Evolutionary conservation across 1,140 invertebrate species (phyloP).

Genomic region (Orussus abietinus): DNA sequence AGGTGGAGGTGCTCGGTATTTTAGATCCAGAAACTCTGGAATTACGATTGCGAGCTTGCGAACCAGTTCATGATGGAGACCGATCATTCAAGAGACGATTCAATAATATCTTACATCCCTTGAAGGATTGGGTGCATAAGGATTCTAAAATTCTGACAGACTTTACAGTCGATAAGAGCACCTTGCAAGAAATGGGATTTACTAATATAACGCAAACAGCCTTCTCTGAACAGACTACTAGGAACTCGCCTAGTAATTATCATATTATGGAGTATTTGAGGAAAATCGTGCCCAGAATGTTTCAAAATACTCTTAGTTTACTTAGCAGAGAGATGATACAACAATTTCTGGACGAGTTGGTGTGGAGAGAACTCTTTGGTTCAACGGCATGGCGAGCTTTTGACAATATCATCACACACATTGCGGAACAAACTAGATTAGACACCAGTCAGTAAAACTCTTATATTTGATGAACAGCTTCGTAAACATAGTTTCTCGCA

Average conservation of each 20-base stretch:
- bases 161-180: slow-evolving; percentile 75
- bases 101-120: slow-evolving; percentile 72
- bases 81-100: slow-evolving; percentile 70
- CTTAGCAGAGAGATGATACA: slow-evolving; percentile 81
- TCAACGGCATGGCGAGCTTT: slow-evolving; percentile 71
- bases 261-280: slow-evolving; percentile 84
- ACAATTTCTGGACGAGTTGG: slow-evolving; percentile 83
- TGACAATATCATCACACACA: slow-evolving; percentile 74
- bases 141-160: slow-evolving; percentile 77
- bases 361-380: slow-evolving; percentile 75
- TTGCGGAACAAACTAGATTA: slow-evolving; percentile 71
- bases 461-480: slow-evolving; percentile 43
- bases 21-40: slow-evolving; percentile 70
- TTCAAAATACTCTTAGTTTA: slow-evolving; percentile 80
- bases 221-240: slow-evolving; percentile 58
- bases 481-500: slow-evolving; percentile 1
- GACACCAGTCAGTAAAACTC: slow-evolving; percentile 53
- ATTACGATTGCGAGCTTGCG: slow-evolving; percentile 74
- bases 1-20: slow-evolving; percentile 85
- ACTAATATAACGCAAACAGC: slow-evolving; percentile 65
- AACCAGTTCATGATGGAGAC: slow-evolving; percentile 72
- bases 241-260: slow-evolving; percentile 62
- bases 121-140: slow-evolving; percentile 73
- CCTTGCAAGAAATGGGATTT: slow-evolving; percentile 72
- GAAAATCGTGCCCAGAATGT: slow-evolving; percentile 83